These are phyloP conservation scores for Albula glossodonta DNA, from an alignment of 2,113 vertebrate species.

Conservation along the genomic window DNA sequence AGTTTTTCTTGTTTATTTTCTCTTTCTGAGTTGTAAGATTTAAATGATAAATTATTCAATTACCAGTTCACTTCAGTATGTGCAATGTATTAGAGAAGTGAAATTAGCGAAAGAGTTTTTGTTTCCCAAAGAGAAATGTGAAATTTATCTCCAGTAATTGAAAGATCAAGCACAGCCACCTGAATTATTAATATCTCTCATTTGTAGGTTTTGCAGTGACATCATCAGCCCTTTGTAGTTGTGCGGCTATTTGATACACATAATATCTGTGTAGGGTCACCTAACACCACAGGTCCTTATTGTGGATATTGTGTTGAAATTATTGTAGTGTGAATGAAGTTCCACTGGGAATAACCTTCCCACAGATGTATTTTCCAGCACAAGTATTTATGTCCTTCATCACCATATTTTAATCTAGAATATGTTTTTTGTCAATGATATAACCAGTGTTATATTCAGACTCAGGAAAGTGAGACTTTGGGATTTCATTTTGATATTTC, in stretches of 20 bases:
- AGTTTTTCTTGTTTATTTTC: not conserved
- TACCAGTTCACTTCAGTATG: slow-evolving; percentile 14
- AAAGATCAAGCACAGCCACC: slow-evolving; percentile 47
- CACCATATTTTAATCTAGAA: too few species aligned
- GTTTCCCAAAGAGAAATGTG: slow-evolving; percentile 32
- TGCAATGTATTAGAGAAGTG: slow-evolving; percentile 41
- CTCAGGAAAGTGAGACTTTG: too few species aligned
- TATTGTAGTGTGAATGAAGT: slow-evolving; percentile 59
- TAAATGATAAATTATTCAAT: not conserved
- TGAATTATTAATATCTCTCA: slow-evolving; percentile 73
- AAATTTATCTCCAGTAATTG: slow-evolving; percentile 67
- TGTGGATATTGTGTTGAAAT: slow-evolving; percentile 6
- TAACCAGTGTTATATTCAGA: too few species aligned
- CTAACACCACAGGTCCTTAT: slow-evolving; percentile 49
- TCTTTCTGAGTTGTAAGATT: not conserved
- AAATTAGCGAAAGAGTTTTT: not conserved
- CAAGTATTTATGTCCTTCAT: not conserved
- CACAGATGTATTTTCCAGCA: not conserved
- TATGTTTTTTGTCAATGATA: too few species aligned
- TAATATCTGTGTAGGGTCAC: slow-evolving; percentile 66
- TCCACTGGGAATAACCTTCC: slow-evolving; percentile 17
- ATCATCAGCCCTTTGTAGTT: slow-evolving; percentile 67
- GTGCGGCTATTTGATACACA: slow-evolving; percentile 66
- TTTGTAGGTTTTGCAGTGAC: slow-evolving; percentile 65
- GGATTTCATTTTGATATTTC: too few species aligned